These are phyloP conservation scores for Dasyornis broadbenti DNA, from an alignment of 2,113 vertebrate genomes.

Conservation along the genomic window DNA sequence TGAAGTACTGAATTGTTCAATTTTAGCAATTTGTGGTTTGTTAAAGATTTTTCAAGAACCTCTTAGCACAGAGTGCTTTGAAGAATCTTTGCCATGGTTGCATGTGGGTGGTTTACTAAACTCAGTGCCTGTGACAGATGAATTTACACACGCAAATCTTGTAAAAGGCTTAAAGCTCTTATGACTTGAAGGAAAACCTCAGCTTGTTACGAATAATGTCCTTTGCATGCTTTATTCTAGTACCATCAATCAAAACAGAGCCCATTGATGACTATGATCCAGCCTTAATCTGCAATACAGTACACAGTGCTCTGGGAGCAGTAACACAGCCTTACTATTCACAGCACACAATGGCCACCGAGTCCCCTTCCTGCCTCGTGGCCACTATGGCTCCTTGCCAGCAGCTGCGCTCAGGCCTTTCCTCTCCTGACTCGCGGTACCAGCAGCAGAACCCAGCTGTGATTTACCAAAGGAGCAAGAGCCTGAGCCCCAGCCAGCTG, in stretches of 20 bases:
- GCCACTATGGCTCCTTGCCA: slow-evolving; percentile 88
- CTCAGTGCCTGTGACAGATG: rapidly evolving
- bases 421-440: slow-evolving; percentile 81
- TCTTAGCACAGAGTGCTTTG: background rate
- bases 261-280: slow-evolving; percentile 91
- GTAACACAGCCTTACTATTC: slow-evolving; percentile 86
- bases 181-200: slow-evolving; percentile 2
- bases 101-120: background rate
- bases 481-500: slow-evolving; percentile 79
- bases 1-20: background rate
- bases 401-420: slow-evolving; percentile 81
- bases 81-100: background rate
- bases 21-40: background rate
- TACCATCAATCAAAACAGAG: slow-evolving; percentile 95
- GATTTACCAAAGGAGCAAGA: slow-evolving; percentile 86
- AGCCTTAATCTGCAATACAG: slow-evolving; percentile 80
- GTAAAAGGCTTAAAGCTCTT: background rate
- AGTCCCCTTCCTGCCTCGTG: slow-evolving; percentile 82
- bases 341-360: slow-evolving; percentile 79
- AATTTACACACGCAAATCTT: background rate
- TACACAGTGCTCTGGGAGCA: slow-evolving; percentile 84
- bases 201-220: background rate
- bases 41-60: background rate
- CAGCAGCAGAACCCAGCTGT: slow-evolving; percentile 86
- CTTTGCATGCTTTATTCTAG: slow-evolving; percentile 75